Evolutionary conservation across 2,113 vertebrate genomes (phyloP), one percentile per base, ranked within the genome.

Genomic region (Climacteris rufus): DNA sequence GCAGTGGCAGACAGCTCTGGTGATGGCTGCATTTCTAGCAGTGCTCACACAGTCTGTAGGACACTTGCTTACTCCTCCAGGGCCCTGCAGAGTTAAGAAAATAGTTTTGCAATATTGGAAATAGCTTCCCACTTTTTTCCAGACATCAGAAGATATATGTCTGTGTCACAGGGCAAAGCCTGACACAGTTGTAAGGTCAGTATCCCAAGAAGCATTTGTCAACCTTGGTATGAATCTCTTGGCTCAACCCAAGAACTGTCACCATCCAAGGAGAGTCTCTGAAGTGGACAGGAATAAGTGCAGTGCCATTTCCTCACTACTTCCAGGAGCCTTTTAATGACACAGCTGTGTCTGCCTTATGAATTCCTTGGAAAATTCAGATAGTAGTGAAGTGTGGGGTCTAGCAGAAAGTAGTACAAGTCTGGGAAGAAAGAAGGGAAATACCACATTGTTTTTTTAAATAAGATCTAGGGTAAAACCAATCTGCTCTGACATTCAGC

Each of bases 321-420:
- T 89, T 97, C 94, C 76, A 96, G 45, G 53, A 97, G 27, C 44
- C 94, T 91, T 66, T 97, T 89, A 72, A 95, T 65, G 15, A 97
- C 61, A 49, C 59, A 96, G 20, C 92, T 88, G 40, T 96, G 79
- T 44, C 89, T 94, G 72, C 94, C 25, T 37, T 60, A 83, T 0
- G 71, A 86, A 19, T 94, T 77, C 35, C 65, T 79, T 30, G 87
- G 91, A 84, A 97, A 98, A 86, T 97, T 85, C 68, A 85, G 94
- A 83, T 96, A 94, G 79, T 61, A 97, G 90, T 8, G 11, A 83
- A 98, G 63, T 12, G 94, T 97, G 18, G 94, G 86, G 25, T 91
- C 93, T 37, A 97, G 70, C n/a, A 97, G 84, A 88, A 98, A 97
- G 65, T 82, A 97, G 54, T 95, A 94, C 3, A 83, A 94, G 54